phyloP scores from a whole-genome alignment of 1,140 invertebrate genomes.

The Polypedilum vanderplanki region DNA sequence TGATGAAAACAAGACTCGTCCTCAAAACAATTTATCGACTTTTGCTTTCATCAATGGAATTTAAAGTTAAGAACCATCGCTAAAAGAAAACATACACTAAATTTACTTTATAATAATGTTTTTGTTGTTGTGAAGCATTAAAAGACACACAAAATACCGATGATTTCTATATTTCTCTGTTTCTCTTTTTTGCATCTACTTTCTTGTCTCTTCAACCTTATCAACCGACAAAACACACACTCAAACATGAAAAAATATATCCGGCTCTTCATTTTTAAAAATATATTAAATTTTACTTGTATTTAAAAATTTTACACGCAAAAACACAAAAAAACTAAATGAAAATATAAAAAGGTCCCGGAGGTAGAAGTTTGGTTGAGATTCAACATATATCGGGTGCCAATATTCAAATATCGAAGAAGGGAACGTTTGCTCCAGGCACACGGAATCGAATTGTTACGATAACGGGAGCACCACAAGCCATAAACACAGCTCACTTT shows the following conservation, averaged over 20 bases:
- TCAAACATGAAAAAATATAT: neutral
- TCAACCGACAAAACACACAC: constrained; percentile 13
- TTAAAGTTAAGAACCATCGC: no score
- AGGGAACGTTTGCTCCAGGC: constrained; percentile 92
- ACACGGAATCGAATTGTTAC: constrained; percentile 95
- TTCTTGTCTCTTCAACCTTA: constrained; percentile 8
- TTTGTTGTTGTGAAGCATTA: constrained; percentile 25
- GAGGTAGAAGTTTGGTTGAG: constrained; percentile 90
- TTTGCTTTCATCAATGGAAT: no score
- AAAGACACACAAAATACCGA: constrained; percentile 33
- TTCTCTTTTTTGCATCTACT: constrained; percentile 24
- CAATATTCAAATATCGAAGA: constrained; percentile 97
- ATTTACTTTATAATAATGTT: neutral
- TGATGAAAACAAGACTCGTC: neutral
- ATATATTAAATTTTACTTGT: neutral
- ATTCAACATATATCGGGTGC: constrained; percentile 94
- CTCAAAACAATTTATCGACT: neutral
- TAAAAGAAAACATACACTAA: neutral
- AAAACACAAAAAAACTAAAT: constrained; percentile 27
- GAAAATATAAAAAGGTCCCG: constrained; percentile 59
- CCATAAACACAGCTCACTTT: constrained; percentile 84
- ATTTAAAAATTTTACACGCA: neutral
- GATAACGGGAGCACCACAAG: constrained; percentile 79
- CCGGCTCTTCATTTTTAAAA: neutral
- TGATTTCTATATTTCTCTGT: constrained; percentile 26